A percentile compares a stretch with the other conserved stretches of the same genome.
These are phyloP conservation scores for Vireo griseus DNA, from an alignment of 2,797 vertebrate species.

Conservation along the genomic window DNA sequence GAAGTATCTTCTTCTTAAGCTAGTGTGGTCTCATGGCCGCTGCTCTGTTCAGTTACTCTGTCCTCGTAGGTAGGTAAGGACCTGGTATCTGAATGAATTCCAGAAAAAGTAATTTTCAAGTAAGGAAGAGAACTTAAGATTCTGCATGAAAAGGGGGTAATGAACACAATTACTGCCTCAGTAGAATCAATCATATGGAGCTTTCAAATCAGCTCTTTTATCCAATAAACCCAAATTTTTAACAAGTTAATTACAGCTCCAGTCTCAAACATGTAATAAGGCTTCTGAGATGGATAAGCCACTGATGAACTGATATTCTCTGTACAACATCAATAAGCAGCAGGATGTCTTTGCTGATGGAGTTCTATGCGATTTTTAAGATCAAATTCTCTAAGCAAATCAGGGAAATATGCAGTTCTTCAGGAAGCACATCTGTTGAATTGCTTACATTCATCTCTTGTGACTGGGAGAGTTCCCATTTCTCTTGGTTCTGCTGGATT, in stretches of 20 bases:
- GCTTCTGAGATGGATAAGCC: background rate
- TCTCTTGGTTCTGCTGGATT: background rate
- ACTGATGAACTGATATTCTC: background rate
- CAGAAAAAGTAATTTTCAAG: background rate
- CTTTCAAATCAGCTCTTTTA: background rate
- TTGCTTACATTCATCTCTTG: background rate
- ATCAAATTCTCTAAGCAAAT: background rate
- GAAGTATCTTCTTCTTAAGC: background rate
- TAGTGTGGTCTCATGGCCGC: rapidly evolving
- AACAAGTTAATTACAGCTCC: background rate
- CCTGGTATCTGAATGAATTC: background rate
- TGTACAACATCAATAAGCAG: background rate
- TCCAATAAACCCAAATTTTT: background rate
- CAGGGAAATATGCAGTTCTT: background rate
- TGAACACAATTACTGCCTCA: background rate
- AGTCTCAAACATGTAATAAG: background rate
- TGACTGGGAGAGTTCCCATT: background rate
- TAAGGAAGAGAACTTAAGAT: background rate
- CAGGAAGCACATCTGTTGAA: background rate
- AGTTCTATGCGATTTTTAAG: background rate
- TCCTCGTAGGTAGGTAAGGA: background rate
- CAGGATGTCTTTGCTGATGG: background rate
- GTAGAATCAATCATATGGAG: background rate
- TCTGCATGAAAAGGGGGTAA: background rate
- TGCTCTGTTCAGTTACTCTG: background rate